Conservation (phyloP, 1,140 invertebrate genomes). For the Heliconius eleuchia region DNA sequence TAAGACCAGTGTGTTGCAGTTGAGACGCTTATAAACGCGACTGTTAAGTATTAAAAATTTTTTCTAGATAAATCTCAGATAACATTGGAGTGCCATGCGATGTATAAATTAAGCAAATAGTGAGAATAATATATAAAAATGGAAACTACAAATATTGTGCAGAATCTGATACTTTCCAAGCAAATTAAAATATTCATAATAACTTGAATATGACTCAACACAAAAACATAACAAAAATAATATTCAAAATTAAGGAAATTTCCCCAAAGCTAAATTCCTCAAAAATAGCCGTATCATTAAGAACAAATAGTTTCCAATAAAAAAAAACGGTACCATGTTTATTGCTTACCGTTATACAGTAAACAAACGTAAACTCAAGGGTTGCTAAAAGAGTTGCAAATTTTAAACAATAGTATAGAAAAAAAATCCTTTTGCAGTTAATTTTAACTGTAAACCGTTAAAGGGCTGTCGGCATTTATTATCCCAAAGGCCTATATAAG, state of each 20-base stretch:
- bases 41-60: no score
- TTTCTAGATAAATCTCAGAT: no score
- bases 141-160: no score
- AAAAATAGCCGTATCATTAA: conserved; percentile 31
- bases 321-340: conserved; percentile 44
- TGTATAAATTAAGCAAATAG: no score
- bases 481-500: conserved; percentile 41
- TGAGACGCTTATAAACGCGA: no score
- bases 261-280: conserved; percentile 26
- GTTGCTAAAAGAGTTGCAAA: conserved; percentile 66
- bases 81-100: no score
- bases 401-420: conserved; percentile 49
- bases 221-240: neutral
- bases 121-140: no score
- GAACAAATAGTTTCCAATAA: conserved; percentile 46
- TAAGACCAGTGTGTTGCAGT: no score
- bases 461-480: conserved; percentile 57
- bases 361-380: conserved; percentile 47
- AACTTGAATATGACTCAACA: neutral
- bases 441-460: conserved; percentile 37
- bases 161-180: neutral
- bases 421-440: conserved; percentile 41
- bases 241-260: neutral
- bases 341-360: conserved; percentile 49
- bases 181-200: neutral